Evolutionary conservation across 2,797 vertebrate species (phyloP).

Genomic region (Ctenopoma multispine): DNA sequence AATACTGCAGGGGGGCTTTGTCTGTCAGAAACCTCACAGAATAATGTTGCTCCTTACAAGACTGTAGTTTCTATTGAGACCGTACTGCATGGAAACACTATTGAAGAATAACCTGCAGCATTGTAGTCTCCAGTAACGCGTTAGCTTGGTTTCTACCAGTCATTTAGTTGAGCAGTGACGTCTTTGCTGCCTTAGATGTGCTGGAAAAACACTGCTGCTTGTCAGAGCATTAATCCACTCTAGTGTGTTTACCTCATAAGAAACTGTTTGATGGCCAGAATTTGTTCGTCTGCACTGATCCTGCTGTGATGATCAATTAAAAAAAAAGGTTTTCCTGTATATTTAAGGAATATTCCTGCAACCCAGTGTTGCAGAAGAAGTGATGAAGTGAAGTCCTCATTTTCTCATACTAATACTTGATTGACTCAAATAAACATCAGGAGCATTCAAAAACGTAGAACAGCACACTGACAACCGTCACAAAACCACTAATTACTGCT

Average conservation of each 20-base stretch:
- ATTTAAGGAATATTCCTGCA: neutral
- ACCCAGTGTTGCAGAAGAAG: too few species aligned
- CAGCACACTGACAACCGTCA: too few species aligned
- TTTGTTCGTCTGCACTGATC: neutral
- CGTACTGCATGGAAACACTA: too few species aligned
- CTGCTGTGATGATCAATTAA: neutral
- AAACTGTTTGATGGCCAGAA: neutral
- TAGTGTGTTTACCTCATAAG: neutral
- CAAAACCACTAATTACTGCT: too few species aligned
- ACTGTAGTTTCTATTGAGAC: neutral
- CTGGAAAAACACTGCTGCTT: neutral
- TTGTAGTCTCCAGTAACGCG: neutral
- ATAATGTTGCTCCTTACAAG: constrained; percentile 11
- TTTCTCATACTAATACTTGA: too few species aligned
- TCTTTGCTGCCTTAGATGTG: neutral
- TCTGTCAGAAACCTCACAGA: constrained; percentile 26
- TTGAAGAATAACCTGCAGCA: neutral
- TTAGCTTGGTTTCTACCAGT: neutral
- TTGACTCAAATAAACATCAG: too few species aligned
- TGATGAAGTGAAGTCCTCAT: too few species aligned
- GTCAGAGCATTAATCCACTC: neutral
- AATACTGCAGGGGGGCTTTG: neutral
- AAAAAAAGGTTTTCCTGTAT: neutral
- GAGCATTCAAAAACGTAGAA: too few species aligned
- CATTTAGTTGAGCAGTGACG: constrained; percentile 8